These are phyloP conservation scores for Phortica okadai DNA, from an alignment of 2,888 invertebrate species.

Conservation along the genomic window DNA sequence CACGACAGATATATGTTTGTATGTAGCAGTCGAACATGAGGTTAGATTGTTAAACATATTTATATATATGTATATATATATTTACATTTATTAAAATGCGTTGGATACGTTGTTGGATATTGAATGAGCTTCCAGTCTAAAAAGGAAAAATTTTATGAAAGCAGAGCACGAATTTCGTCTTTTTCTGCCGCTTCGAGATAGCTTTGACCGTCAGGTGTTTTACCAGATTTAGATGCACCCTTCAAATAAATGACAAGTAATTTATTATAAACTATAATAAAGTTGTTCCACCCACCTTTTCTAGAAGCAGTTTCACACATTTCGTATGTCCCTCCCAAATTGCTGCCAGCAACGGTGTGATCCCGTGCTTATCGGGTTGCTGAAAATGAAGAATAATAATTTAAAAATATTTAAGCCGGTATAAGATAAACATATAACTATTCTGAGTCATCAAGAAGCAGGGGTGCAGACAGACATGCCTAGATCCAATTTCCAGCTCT, in stretches of 20 bases:
- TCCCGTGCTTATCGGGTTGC: conserved; percentile 96
- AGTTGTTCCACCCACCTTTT: conserved; percentile 82
- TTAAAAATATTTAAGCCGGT: no score
- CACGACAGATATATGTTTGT: conserved; percentile 10
- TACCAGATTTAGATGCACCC: conserved; percentile 89
- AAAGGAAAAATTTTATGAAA: conserved; percentile 62
- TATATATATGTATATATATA: conserved; percentile 2
- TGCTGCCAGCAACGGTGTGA: conserved; percentile 94
- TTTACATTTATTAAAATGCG: background rate
- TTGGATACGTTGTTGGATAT: no score
- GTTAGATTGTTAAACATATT: conserved; percentile 18
- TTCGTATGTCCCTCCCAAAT: conserved; percentile 97
- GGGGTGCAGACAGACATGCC: no score
- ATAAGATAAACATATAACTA: no score
- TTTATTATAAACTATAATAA: background rate
- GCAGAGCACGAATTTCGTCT: conserved; percentile 90
- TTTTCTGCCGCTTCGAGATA: conserved; percentile 94
- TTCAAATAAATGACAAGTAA: conserved; percentile 63
- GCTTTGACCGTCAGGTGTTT: conserved; percentile 90
- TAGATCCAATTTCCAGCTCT: no score
- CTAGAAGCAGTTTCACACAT: conserved; percentile 91
- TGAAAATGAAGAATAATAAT: conserved; percentile 75
- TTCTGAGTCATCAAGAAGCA: no score
- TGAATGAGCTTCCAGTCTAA: background rate
- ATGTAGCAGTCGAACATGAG: conserved; percentile 23